Evolutionary conservation across 2,888 invertebrate species (phyloP).

Genomic region (Erannis defoliaria): DNA sequence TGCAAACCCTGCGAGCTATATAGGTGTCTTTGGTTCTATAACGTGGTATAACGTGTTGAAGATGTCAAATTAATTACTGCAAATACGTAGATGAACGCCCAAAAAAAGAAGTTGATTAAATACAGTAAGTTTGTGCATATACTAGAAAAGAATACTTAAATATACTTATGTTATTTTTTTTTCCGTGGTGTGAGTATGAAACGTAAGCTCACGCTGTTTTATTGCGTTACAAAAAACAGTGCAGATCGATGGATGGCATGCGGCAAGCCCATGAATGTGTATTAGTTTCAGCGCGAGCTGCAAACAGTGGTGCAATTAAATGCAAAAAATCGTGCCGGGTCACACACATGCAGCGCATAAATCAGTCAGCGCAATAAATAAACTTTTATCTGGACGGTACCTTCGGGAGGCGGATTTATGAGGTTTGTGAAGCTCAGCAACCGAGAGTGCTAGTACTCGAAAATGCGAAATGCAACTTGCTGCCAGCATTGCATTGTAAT

Average conservation of each 20-base stretch:
- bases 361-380: constrained; percentile 70
- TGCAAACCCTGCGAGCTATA: too few species aligned
- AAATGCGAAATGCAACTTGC: constrained; percentile 20
- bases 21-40: too few species aligned
- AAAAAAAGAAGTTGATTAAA: too few species aligned
- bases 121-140: too few species aligned
- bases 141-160: too few species aligned
- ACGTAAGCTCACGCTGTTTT: neutral
- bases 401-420: constrained; percentile 70
- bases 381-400: constrained; percentile 71
- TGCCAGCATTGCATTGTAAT: neutral
- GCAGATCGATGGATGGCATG: constrained; percentile 3
- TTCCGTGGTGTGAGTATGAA: neutral
- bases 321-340: constrained; percentile 50
- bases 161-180: neutral
- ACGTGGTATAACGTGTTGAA: too few species aligned
- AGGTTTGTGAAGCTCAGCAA: constrained; percentile 58
- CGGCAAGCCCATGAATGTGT: constrained; percentile 3
- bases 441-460: constrained; percentile 43
- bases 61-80: too few species aligned
- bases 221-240: constrained; percentile 6
- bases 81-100: too few species aligned
- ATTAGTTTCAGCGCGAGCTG: constrained; percentile 23
- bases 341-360: constrained; percentile 64
- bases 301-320: constrained; percentile 38